Evolutionary conservation across 2,797 vertebrate species (phyloP).

Genomic region (Lacerta bilineata): DNA sequence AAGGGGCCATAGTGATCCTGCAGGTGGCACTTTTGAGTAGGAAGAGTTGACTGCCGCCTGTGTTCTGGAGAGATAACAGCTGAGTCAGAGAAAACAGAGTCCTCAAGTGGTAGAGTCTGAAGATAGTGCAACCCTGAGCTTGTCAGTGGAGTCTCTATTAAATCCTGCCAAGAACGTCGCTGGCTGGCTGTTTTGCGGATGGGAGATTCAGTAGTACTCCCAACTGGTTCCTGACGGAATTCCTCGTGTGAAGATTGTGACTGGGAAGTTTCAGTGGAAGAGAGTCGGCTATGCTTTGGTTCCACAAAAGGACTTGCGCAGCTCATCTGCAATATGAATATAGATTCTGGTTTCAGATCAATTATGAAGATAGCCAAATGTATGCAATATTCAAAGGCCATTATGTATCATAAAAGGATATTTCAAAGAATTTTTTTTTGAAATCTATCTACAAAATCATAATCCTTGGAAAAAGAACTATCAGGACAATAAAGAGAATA

Average conservation of each 20-base stretch:
- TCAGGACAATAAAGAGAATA: not conserved
- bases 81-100: conserved; percentile 93
- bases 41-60: conserved; percentile 93
- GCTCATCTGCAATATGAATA: conserved; percentile 85
- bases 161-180: conserved; percentile 98
- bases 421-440: not conserved
- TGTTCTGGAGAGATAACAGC: conserved; percentile 90
- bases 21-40: conserved; percentile 90
- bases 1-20: conserved; percentile 92
- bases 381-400: not conserved
- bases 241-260: conserved; percentile 98
- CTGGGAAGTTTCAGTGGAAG: conserved; percentile 96
- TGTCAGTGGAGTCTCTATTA: conserved; percentile 96
- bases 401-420: not conserved
- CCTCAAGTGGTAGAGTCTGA: conserved; percentile 96
- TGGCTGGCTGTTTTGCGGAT: conserved; percentile 95
- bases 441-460: not conserved
- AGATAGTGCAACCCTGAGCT: conserved; percentile 97
- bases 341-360: not conserved
- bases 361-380: not conserved
- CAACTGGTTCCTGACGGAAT: conserved; percentile 90
- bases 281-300: conserved; percentile 92
- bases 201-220: conserved; percentile 90
- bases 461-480: not conserved
- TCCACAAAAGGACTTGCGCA: conserved; percentile 91